Conservation (phyloP, 2,113 vertebrate genomes). For the Serinus canaria region DNA sequence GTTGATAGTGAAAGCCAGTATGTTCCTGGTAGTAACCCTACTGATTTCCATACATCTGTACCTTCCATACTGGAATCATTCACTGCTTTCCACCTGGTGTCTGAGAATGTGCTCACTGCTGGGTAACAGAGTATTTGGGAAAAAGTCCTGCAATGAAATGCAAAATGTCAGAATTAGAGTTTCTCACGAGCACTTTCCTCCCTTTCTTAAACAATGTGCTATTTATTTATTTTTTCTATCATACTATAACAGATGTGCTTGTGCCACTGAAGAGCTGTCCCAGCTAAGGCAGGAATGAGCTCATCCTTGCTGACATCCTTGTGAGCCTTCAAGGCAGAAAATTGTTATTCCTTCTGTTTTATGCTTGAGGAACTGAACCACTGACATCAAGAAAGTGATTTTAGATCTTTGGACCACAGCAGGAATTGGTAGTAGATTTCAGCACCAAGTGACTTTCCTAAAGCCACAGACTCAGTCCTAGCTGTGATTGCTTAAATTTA, state of each 20-base stretch:
- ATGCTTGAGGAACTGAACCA: not conserved
- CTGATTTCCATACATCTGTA: constrained; percentile 25
- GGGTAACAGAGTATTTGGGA: not conserved
- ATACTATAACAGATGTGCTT: not conserved
- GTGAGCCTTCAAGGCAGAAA: not conserved
- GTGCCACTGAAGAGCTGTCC: not conserved
- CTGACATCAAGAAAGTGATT: not conserved
- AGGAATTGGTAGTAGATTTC: not conserved
- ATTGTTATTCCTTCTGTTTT: not conserved
- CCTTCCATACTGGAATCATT: not conserved
- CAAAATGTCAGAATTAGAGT: not conserved
- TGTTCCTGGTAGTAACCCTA: constrained; percentile 32
- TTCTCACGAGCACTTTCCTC: not conserved
- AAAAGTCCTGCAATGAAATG: not conserved
- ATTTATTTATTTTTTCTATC: not conserved
- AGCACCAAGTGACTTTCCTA: not conserved
- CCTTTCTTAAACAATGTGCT: not conserved
- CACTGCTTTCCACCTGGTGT: not conserved
- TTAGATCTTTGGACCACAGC: not conserved
- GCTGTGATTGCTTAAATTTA: not conserved
- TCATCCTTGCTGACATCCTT: not conserved
- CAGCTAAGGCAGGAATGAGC: not conserved
- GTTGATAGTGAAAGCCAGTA: constrained; percentile 66
- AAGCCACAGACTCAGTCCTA: not conserved
- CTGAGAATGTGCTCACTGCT: not conserved